These are phyloP conservation scores for Typhlichthys eigenmanni DNA, from an alignment of 2,797 vertebrate species.

Conservation along the genomic window DNA sequence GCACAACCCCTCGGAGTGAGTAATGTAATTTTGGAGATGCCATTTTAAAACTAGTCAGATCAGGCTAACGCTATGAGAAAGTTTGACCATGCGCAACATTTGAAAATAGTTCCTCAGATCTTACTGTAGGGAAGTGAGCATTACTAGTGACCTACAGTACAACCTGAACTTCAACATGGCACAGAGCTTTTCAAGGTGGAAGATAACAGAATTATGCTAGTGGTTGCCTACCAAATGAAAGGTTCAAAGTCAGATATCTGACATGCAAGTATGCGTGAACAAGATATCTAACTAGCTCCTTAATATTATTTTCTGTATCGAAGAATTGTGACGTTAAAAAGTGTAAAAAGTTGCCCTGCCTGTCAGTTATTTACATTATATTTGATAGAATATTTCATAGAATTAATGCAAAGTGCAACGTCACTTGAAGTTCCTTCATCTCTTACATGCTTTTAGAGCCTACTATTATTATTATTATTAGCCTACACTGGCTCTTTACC, in stretches of 20 bases:
- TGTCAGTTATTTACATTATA: slow-evolving; percentile 40
- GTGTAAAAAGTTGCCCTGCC: slow-evolving; percentile 25
- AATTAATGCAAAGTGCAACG: slow-evolving; percentile 34
- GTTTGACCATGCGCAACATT: slow-evolving; percentile 7
- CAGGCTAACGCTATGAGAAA: too few relatives aligned
- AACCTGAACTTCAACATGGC: slow-evolving; percentile 25
- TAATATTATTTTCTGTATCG: too few relatives aligned
- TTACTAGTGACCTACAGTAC: neutral
- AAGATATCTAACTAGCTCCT: too few relatives aligned
- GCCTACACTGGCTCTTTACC: slow-evolving; percentile 25
- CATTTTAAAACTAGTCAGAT: too few relatives aligned
- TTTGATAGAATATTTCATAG: neutral
- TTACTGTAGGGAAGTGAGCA: too few relatives aligned
- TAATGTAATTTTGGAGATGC: neutral
- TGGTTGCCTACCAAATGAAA: too few relatives aligned
- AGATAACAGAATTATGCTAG: too few relatives aligned
- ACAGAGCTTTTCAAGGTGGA: slow-evolving; percentile 30
- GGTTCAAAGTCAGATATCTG: too few relatives aligned
- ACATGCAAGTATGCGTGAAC: too few relatives aligned
- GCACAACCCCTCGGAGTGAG: neutral
- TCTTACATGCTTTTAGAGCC: slow-evolving; percentile 13
- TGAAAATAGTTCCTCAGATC: too few relatives aligned
- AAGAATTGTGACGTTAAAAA: neutral
- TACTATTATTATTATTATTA: slow-evolving; percentile 24
- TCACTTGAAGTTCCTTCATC: slow-evolving; percentile 12